Base-by-base conservation (phyloP, 2,797 vertebrate genomes). In the Nothura maculosa region DNA sequence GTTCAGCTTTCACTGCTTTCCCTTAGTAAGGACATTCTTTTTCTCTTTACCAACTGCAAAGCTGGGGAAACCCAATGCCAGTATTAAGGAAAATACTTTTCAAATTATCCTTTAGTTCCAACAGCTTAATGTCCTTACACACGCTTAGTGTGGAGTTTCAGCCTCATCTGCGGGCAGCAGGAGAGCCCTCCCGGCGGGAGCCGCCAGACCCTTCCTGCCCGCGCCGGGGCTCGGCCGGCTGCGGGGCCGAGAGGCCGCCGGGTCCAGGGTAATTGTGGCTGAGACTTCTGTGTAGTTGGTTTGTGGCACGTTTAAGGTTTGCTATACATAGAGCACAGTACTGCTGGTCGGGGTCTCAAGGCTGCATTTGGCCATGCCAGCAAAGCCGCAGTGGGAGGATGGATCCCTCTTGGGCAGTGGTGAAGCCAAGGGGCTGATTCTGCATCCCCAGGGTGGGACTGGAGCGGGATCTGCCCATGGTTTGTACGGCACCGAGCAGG, bases 71-170 rank as follows among this genome's bases (percentile, higher is more conserved):
- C 90, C 61, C 91, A 97, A 96, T 94, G 87, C 96, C 89, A 86
- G 95, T 84, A 94, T 95, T 96, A 96, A 74, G 91, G 86, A 94
- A 94, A 97, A 97, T 96, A 94, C 92, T 96, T 96, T 96, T 95
- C 94, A 97, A 96, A 97, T 97, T 96, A 97, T 90, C 93, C 91
- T 96, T 97, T 96, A 94, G 94, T 97, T 97, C 96, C 96, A 96
- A 97, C 78, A 97, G 96, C 93, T 97, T 97, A 96, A 85, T 96
- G 95, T 96, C 94, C 95, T 95, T 93, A 92, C 75, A 73, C 77
- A 89, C 73, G 93, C 94, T 95, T 94, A 94, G 93, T 93, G 77
- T 96, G 96, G 82, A 88, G 95, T 96, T 96, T 95, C 95, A 96
- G 85, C 57, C 80, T 94, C 85, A 52, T 93, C 76, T 89, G 79